These are phyloP conservation scores for Anser brachyrhynchus DNA, from an alignment of 2,113 vertebrate genomes.

Conservation along the genomic window DNA sequence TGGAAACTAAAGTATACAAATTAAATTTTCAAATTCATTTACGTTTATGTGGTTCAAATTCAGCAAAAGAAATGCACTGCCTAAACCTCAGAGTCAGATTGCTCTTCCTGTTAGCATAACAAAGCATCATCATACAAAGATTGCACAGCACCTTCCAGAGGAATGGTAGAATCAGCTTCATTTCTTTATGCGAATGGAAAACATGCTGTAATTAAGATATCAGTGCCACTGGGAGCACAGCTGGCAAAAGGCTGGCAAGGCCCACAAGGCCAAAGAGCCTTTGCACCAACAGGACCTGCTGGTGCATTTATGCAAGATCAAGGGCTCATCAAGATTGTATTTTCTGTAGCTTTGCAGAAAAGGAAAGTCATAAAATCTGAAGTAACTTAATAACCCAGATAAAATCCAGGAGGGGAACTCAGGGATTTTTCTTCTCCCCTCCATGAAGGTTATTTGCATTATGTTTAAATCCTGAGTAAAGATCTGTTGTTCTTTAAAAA, in stretches of 20 bases:
- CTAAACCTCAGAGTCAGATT: background rate
- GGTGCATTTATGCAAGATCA: background rate
- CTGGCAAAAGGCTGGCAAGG: background rate
- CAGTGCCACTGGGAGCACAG: fast-evolving
- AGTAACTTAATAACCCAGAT: background rate
- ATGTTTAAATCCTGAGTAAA: background rate
- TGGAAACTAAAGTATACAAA: background rate
- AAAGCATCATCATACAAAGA: background rate
- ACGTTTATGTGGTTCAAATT: background rate
- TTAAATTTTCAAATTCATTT: background rate
- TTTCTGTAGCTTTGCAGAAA: background rate
- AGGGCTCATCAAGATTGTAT: background rate
- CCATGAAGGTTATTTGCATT: background rate
- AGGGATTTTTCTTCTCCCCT: background rate
- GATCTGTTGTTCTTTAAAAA: background rate
- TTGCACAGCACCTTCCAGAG: background rate
- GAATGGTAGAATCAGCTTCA: background rate
- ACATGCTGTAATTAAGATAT: background rate
- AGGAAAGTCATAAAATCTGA: background rate
- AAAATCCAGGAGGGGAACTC: background rate
- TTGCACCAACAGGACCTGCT: background rate
- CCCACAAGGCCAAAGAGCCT: background rate
- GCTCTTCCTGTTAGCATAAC: background rate
- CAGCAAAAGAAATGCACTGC: background rate
- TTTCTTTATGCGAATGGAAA: background rate